phyloP scores from a whole-genome alignment of 2,888 invertebrate genomes.

The Chrysolina oricalcia region DNA sequence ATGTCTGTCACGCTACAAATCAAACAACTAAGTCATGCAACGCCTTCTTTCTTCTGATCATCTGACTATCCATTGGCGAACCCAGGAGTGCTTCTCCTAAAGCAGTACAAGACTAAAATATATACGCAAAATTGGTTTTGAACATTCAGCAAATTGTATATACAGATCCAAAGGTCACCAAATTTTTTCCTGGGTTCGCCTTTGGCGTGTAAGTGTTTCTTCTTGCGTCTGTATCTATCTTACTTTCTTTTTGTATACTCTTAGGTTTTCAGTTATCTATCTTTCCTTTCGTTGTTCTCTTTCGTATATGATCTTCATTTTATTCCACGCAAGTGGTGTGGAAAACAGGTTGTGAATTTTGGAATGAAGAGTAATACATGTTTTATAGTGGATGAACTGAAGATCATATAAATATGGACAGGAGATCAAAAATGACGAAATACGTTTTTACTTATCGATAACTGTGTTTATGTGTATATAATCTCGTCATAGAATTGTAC shows the following conservation, averaged over 20 bases:
- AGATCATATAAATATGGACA: neutral
- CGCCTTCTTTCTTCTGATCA: neutral
- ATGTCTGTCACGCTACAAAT: no score
- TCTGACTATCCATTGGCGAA: slow-evolving; percentile 7
- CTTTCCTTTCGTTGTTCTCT: neutral
- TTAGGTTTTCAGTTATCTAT: neutral
- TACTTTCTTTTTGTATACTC: slow-evolving; percentile 25
- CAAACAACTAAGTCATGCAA: neutral
- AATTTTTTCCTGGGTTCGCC: slow-evolving; percentile 1
- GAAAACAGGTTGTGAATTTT: neutral
- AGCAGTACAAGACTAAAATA: no score
- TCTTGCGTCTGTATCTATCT: slow-evolving; percentile 27
- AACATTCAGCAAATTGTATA: no score
- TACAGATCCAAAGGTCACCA: neutral
- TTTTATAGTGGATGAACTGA: neutral
- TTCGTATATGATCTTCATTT: neutral
- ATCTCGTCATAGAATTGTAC: no score
- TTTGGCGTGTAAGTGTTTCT: slow-evolving; percentile 32
- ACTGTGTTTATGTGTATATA: no score
- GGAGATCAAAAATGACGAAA: neutral
- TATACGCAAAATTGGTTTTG: no score
- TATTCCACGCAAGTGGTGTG: neutral
- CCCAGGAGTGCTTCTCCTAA: neutral
- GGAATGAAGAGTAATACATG: no score
- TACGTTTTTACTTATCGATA: no score